Evolutionary conservation across 2,888 invertebrate species (phyloP), one percentile per base, ranked within the genome.

Genomic region (Brassicogethes aeneus): DNA sequence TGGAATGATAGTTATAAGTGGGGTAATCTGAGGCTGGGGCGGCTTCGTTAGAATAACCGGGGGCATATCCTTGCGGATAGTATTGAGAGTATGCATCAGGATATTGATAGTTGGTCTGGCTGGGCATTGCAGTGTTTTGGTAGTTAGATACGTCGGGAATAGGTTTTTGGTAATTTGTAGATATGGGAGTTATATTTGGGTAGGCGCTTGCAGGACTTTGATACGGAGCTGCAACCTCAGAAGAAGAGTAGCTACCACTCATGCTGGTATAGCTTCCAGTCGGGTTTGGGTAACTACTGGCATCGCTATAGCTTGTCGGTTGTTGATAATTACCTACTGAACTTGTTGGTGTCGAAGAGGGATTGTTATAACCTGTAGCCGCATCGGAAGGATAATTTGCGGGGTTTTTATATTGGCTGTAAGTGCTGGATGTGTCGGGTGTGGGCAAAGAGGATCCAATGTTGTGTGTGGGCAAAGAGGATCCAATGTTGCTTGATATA

Each of bases 31-130:
- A 30, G 12, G 15, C 23, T 15, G 8, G 12, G 10, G 5, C 23
- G 5, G 23, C 10, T 23, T 23, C 5, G 10, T 23, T 23, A 30
- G 31, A 37, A 37, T 49, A 47, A 39, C 43, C 44, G 1, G 58
- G 56, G 5, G 43, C 46, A 39, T 58, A 58, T 8, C 56, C 56
- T 3, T 47, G 39, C 0, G 57, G 57, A 37, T 54, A 57, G 36
- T 57, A 57, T 10, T 17, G 40, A 10, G 8, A 2, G 14, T 36
- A 39, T 15, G 42, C 35, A 15, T 39, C 43, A 10, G 35, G 36
- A 7, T 41, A 37, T 8, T 15, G 15, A 16, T 32, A 12, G n/a
- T 39, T 33, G 3, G 43, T 14, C 10, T 34, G 12, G 17, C 12
- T 29, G 7, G 39, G 17, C 5, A 36, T 30, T n/a, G 29, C 13